A percentile compares a stretch with the other conserved stretches of the same genome.
Evolutionary conservation across 2,113 vertebrate species (phyloP).

Genomic region (Amblyornis subalaris): DNA sequence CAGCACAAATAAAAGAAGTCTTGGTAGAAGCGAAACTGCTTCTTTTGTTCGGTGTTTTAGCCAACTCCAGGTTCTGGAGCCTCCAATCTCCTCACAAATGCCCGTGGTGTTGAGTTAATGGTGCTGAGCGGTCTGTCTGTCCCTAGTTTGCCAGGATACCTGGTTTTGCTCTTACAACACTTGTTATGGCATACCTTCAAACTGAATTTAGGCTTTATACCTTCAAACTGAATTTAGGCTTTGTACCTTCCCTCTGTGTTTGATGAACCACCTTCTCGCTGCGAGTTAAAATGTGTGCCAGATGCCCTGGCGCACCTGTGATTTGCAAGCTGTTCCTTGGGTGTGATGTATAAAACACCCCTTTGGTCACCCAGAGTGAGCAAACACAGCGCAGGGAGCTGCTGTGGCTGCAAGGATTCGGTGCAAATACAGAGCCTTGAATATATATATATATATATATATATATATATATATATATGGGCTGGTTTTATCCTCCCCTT

Average conservation of each 20-base stretch:
- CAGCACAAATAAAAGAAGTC: neutral
- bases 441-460: neutral
- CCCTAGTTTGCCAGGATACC: neutral
- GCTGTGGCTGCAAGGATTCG: neutral
- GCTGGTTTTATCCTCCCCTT: neutral
- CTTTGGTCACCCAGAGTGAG: neutral
- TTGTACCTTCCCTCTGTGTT: neutral
- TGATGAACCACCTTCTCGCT: neutral
- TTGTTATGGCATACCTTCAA: neutral
- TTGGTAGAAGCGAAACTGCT: neutral
- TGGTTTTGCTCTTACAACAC: neutral
- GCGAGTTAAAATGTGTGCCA: neutral
- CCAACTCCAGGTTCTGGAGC: neutral
- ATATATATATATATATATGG: neutral
- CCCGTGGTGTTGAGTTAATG: neutral
- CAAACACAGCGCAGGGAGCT: neutral
- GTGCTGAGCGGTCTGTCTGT: neutral
- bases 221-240: neutral
- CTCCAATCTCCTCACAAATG: neutral
- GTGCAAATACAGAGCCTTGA: neutral
- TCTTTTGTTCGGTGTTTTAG: neutral
- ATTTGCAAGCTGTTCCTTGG: neutral
- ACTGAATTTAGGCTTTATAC: neutral
- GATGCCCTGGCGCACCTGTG: neutral
- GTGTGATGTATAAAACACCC: fast-evolving